Conservation (phyloP, 2,888 invertebrate genomes). For the Anodontia alba region DNA sequence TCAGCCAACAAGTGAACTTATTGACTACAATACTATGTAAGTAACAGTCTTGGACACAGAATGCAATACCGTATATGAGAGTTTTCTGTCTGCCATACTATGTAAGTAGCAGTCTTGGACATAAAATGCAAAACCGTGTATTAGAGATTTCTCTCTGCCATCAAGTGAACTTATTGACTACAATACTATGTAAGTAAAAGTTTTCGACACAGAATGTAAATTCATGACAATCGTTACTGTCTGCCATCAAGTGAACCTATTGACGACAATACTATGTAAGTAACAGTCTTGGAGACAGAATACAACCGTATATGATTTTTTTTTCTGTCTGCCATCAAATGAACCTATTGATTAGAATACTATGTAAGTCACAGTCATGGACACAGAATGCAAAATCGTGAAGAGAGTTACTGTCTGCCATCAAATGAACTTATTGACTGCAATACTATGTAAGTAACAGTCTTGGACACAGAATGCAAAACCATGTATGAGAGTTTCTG, state of each 20-base stretch:
- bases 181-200: constrained; percentile 31
- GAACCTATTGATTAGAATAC: background rate
- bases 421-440: constrained; percentile 43
- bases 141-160: constrained; percentile 35
- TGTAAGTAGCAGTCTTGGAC: constrained; percentile 27
- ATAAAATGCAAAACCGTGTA: constrained; percentile 25
- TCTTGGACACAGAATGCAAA: constrained; percentile 20
- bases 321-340: constrained; percentile 11
- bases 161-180: constrained; percentile 43
- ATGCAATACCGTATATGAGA: no score
- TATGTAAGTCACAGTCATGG: constrained; percentile 20
- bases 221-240: no score
- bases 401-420: background rate
- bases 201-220: no score
- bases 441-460: constrained; percentile 41
- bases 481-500: constrained; percentile 37
- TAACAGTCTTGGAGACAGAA: constrained; percentile 22
- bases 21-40: background rate
- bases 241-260: no score
- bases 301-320: background rate
- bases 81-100: constrained; percentile 29
- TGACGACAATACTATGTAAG: no score
- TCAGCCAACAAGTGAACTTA: constrained; percentile 26
- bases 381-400: constrained; percentile 3
- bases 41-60: background rate